Evolutionary conservation across 1,140 invertebrate genomes (phyloP).

Genomic region (Drosophila sp.): DNA sequence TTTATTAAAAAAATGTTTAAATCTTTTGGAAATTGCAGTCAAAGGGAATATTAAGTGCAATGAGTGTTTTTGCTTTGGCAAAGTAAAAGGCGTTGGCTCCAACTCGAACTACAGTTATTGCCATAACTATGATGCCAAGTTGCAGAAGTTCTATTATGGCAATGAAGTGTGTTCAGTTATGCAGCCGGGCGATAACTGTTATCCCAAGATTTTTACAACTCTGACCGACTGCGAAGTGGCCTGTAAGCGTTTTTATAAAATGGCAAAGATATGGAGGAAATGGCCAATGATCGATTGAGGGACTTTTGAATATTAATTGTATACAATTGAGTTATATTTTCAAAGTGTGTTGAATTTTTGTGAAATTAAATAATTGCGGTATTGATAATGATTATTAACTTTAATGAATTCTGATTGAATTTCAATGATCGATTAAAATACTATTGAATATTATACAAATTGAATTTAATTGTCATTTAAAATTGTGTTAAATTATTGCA

Average conservation of each 20-base stretch:
- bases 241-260: slow-evolving; percentile 7
- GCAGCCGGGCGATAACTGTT: slow-evolving; percentile 22
- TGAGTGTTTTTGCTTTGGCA: slow-evolving; percentile 30
- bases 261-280: not conserved
- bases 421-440: no score
- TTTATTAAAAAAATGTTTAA: not conserved
- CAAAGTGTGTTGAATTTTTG: no score
- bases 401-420: no score
- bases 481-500: no score
- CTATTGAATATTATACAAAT: no score
- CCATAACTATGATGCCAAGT: slow-evolving; percentile 14
- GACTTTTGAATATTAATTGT: not conserved
- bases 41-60: not conserved
- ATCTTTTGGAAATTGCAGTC: not conserved
- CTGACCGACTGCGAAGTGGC: not conserved
- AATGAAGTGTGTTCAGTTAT: slow-evolving; percentile 13
- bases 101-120: no score
- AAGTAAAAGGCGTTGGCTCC: not conserved
- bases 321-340: not conserved
- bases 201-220: slow-evolving; percentile 8
- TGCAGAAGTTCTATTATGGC: slow-evolving; percentile 13
- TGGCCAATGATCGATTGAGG: slow-evolving; percentile 1
- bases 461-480: no score
- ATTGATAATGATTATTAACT: no score
- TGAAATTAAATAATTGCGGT: no score